phyloP scores from a whole-genome alignment of 1,140 invertebrate species.

The Sitophilus oryzae region DNA sequence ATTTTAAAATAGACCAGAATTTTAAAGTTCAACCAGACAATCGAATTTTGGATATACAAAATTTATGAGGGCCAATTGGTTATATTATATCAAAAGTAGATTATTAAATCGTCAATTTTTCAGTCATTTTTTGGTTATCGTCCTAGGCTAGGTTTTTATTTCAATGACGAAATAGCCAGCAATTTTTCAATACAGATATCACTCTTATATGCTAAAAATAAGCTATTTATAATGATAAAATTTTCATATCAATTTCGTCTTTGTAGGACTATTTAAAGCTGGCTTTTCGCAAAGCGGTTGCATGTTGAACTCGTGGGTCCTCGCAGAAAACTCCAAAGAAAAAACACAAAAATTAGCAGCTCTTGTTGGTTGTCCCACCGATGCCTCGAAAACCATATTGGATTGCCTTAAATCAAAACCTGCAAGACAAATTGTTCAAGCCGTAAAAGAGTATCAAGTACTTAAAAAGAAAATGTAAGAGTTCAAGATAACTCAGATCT shows the following conservation, averaged over 20 bases:
- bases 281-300: conserved; percentile 77
- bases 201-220: neutral
- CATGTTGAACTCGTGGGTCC: conserved; percentile 61
- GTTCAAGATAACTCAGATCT: neutral
- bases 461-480: neutral
- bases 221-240: conserved; percentile 1
- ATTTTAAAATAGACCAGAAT: no score
- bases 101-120: no score
- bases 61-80: no score
- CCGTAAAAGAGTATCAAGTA: conserved; percentile 40
- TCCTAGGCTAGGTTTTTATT: no score
- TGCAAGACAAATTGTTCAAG: conserved; percentile 43
- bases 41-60: no score
- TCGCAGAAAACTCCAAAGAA: conserved; percentile 48
- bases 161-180: no score
- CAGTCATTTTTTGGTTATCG: no score
- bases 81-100: no score
- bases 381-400: conserved; percentile 44
- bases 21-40: no score
- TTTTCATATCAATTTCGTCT: neutral
- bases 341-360: conserved; percentile 52
- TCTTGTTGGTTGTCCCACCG: conserved; percentile 50
- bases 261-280: conserved; percentile 56
- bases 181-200: neutral
- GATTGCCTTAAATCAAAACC: conserved; percentile 51